Percentiles rank a stretch among this genome's conserved stretches.
Evolutionary conservation across 2,797 vertebrate genomes (phyloP).

Genomic region (Hephaestus fuliginosus): DNA sequence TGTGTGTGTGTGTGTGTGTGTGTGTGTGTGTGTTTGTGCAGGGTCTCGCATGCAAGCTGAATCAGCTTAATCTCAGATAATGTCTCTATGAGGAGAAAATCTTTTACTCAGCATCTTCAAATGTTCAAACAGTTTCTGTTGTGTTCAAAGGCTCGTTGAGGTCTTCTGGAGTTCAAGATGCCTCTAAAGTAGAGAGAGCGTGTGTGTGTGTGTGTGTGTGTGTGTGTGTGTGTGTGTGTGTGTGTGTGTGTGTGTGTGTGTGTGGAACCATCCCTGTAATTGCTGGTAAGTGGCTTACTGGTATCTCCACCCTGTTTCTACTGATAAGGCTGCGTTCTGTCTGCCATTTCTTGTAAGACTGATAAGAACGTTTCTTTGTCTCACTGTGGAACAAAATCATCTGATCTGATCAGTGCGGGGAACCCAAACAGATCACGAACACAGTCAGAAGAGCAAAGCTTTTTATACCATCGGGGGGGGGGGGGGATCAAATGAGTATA

Average conservation of each 20-base stretch:
- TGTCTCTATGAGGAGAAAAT: background rate
- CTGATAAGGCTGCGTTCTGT: constrained; percentile 61
- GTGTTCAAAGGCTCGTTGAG: constrained; percentile 23
- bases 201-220: background rate
- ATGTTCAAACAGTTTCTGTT: constrained; percentile 13
- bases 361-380: constrained; percentile 46
- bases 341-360: constrained; percentile 41
- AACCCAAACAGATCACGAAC: background rate
- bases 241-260: constrained; percentile 4
- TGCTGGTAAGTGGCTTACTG: constrained; percentile 66
- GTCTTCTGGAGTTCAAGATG: constrained; percentile 49
- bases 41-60: constrained; percentile 11
- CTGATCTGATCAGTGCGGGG: background rate
- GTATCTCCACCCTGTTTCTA: constrained; percentile 57
- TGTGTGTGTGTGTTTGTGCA: constrained; percentile 14
- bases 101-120: background rate
- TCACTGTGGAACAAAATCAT: background rate
- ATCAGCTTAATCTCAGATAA: constrained; percentile 29
- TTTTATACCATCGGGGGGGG: no score
- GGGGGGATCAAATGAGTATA: background rate
- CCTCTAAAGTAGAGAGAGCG: constrained; percentile 9
- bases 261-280: constrained; percentile 54
- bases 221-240: background rate
- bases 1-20: constrained; percentile 38
- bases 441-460: background rate